Evolutionary conservation across 2,113 vertebrate genomes (phyloP).

Genomic region (Cranoglanis bouderius): DNA sequence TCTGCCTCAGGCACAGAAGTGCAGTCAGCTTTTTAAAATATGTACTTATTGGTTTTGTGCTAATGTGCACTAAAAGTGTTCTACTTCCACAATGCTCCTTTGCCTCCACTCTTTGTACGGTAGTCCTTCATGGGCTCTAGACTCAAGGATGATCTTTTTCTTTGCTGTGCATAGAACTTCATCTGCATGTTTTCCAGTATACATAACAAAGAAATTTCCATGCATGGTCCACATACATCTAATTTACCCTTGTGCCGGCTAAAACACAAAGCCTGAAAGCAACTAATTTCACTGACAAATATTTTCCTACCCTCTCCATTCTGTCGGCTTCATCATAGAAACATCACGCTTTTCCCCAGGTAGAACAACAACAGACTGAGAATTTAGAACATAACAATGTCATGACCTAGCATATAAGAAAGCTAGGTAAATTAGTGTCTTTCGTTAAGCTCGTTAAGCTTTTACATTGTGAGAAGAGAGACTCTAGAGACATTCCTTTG

Average conservation of each 20-base stretch:
- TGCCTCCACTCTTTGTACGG: background rate
- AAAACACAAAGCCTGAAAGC: background rate
- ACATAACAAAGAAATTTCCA: background rate
- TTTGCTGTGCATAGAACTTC: background rate
- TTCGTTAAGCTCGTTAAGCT: background rate
- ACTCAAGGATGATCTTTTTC: background rate
- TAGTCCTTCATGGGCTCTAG: background rate
- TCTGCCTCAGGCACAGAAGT: background rate
- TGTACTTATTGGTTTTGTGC: background rate
- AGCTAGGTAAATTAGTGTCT: background rate
- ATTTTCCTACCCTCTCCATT: background rate
- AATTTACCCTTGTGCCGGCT: background rate
- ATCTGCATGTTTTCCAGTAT: background rate
- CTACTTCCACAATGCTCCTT: background rate
- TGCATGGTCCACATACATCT: background rate
- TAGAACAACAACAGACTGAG: background rate
- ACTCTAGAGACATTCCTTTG: background rate
- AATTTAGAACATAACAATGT: background rate
- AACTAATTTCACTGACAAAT: background rate
- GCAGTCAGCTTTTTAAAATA: background rate
- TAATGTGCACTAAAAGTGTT: background rate
- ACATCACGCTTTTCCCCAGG: background rate
- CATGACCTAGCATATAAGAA: constrained; percentile 6
- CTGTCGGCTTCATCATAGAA: background rate
- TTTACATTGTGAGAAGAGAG: background rate